Base-by-base conservation (phyloP, 2,113 vertebrate genomes). In the Recurvirostra avosetta region DNA sequence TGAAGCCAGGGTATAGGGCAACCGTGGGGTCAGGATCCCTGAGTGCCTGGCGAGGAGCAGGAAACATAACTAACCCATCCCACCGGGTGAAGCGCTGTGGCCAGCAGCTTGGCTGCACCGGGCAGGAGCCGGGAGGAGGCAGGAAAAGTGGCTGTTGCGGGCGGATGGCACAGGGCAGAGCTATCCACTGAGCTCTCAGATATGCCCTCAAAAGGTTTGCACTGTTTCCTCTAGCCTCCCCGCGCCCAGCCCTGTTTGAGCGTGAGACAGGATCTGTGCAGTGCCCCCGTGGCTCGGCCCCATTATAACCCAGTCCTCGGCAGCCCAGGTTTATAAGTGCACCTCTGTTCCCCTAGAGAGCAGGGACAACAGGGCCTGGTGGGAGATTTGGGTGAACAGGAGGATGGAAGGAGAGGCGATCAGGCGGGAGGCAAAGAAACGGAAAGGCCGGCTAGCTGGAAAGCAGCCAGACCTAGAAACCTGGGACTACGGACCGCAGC, bases 21-120 rank as follows among this genome's bases (percentile, higher is more conserved):
- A 18, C 25, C 9, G 3, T 26, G 73, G 23, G 65, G 26, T 61
- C 63, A 61, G 68, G 50, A 77, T 70, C 12, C 10, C 22, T 1
- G 4, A 12, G 40, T 0, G 0, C 34, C 36, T 2, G 5, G 11
- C 2, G 2, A 47, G 43, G 43, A 86, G 20, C 58, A 61, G 55
- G 68, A 77, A 95, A n/a, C 14, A n/a, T 1, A 83, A 27, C 43
- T 75, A 59, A 52, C 11, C 29, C 41, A 30, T 68, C 20, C 66
- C 5, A 5, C 17, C 1, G 3, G 34, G 40, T 62, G 26, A 43
- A 32, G 34, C 1, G 1, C 52, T 7, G 4, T 36, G 40, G 76
- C 38, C n/a, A 50, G 63, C 40, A 87, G 68, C 70, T 68, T 2
- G 15, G 43, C 73, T 55, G 32, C 34, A 15, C 36, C 2, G 2